Evolutionary conservation across 1,140 invertebrate genomes (phyloP), one percentile per base, ranked within the genome.

Genomic region (Eulimnadia texana): DNA sequence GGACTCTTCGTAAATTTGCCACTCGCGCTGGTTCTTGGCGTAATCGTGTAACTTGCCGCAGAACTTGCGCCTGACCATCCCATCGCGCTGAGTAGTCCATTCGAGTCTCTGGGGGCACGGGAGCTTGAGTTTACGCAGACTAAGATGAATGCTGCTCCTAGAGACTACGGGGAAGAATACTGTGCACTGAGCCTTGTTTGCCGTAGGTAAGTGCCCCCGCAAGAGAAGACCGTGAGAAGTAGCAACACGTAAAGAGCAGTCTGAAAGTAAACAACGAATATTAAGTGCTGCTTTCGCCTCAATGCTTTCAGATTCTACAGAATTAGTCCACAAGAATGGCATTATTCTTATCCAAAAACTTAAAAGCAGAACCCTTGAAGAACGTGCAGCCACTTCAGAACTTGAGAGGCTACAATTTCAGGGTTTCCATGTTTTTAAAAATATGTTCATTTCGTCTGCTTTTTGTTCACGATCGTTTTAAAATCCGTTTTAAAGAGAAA

Each of bases 21-120:
- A 57, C 3, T 27, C 33, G 10, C 55, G 6, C 2, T 29, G 55
- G 55, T 3, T 57, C 13, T 33, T 57, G 25, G 25, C 11, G 22
- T 57, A 57, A 57, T 57, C 55, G 27, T 57, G 55, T 3, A 57
- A 23, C 19, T 57, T 57, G 3, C 55, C 55, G 55, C 55, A 57
- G 55, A 57, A 57, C 16, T 27, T 57, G 16, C 55, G 55, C 1
- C 13, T 33, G 1, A 57, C 55, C 28, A 28, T 23, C 24, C 55
- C 27, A 9, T 19, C 20, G 33, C 33, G 24, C 22, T n/a, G n/a
- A 19, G 22, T 33, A 57, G 13, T 27, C 28, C 55, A 57, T 42
- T 57, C 27, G 20, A 27, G 55, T 25, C 27, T 22, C 20, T 57
- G 55, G 22, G 55, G 55, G 27, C 55, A 33, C 3, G 20, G 13